phyloP scores from a whole-genome alignment of 2,797 vertebrate genomes.

The Pogoniulus pusillus region DNA sequence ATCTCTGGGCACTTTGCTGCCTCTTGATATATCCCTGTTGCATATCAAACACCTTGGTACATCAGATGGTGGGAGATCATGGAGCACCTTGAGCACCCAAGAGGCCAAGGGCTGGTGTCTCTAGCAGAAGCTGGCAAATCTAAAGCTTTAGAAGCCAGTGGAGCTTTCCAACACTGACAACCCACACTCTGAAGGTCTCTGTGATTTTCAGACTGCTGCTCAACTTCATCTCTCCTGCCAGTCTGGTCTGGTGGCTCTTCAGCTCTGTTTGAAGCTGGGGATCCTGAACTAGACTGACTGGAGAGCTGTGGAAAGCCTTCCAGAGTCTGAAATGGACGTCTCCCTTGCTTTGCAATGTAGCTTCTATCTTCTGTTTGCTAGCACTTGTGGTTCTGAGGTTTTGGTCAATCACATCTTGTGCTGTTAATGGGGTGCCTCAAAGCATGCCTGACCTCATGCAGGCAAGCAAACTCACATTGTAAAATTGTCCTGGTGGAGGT shows the following conservation, averaged over 20 bases:
- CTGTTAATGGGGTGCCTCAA: neutral
- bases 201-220: neutral
- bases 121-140: neutral
- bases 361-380: neutral
- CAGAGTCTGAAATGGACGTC: neutral
- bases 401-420: neutral
- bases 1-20: neutral
- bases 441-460: rapidly evolving
- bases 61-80: neutral
- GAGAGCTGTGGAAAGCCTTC: neutral
- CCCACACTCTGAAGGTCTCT: neutral
- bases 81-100: neutral
- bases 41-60: neutral
- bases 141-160: neutral
- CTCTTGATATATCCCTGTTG: neutral
- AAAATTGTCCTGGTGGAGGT: neutral
- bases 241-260: neutral
- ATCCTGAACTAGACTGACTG: neutral
- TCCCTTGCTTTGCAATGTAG: neutral
- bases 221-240: neutral
- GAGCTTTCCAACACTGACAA: neutral
- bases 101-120: neutral
- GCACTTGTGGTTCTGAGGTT: neutral
- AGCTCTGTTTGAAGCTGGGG: neutral
- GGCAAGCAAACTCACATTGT: neutral